phyloP scores from a whole-genome alignment of 1,140 invertebrate species.

The Leptoteleia sp. region DNA sequence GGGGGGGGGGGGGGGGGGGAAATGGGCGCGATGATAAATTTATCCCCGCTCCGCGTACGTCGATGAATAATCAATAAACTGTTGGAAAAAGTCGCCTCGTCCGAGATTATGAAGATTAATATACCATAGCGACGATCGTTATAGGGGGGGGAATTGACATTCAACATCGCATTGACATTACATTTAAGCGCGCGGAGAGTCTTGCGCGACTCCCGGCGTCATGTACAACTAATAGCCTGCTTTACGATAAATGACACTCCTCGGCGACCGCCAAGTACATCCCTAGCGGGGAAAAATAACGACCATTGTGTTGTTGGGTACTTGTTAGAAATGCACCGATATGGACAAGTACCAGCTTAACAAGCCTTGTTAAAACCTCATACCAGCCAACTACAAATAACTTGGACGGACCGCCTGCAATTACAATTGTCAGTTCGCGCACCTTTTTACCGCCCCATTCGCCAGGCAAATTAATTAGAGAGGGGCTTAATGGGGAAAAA shows the following conservation, averaged over 20 bases:
- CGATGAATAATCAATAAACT: no score
- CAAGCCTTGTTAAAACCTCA: constrained; percentile 44
- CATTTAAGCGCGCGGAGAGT: no score
- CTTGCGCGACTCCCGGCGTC: no score
- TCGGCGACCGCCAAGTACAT: constrained; percentile 34
- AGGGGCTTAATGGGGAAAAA: background rate
- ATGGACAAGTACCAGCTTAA: constrained; percentile 38
- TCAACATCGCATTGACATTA: no score
- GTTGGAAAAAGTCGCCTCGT: no score
- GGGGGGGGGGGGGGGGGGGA: no score
- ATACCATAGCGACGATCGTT: no score
- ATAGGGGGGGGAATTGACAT: no score
- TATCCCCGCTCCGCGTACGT: no score
- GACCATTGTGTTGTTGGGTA: constrained; percentile 50
- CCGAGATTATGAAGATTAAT: no score
- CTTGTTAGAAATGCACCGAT: constrained; percentile 42
- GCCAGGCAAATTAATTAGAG: constrained; percentile 7
- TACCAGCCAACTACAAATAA: constrained; percentile 19
- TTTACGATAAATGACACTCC: constrained; percentile 53
- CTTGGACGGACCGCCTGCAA: constrained; percentile 16
- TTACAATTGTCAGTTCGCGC: constrained; percentile 18
- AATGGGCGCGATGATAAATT: no score
- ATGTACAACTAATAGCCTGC: no score
- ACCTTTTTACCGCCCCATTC: background rate
- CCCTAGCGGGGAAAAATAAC: constrained; percentile 41